These are phyloP conservation scores for Perccottus glenii DNA, from an alignment of 2,113 vertebrate genomes.

Conservation along the genomic window DNA sequence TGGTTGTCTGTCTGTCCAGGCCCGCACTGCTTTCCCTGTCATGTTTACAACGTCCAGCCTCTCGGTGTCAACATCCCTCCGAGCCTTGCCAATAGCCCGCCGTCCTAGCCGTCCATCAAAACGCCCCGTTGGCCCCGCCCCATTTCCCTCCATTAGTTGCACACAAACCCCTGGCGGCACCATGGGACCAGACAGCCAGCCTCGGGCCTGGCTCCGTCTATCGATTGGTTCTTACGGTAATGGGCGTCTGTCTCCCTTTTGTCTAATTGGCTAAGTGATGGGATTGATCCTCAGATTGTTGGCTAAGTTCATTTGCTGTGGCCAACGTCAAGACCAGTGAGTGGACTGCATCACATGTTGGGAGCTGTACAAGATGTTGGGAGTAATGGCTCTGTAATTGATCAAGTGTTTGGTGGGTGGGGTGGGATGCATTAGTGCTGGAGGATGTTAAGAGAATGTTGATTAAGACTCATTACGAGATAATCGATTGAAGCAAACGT, in stretches of 20 bases:
- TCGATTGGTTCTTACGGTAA: slow-evolving; percentile 79
- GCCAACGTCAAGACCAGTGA: slow-evolving; percentile 54
- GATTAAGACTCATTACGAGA: slow-evolving; percentile 69
- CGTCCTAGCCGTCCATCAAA: slow-evolving; percentile 50
- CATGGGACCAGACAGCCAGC: slow-evolving; percentile 65
- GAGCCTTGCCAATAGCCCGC: slow-evolving; percentile 25
- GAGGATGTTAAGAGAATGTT: slow-evolving; percentile 70
- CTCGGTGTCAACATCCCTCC: slow-evolving; percentile 26
- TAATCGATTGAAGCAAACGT: slow-evolving; percentile 51
- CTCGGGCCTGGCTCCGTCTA: slow-evolving; percentile 74
- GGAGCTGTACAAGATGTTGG: slow-evolving; percentile 51
- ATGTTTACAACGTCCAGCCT: slow-evolving; percentile 50
- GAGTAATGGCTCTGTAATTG: slow-evolving; percentile 75
- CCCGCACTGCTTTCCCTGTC: slow-evolving; percentile 34
- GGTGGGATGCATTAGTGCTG: slow-evolving; percentile 67
- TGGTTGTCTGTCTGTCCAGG: slow-evolving; percentile 28
- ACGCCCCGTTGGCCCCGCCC: slow-evolving; percentile 24
- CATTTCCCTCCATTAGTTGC: slow-evolving; percentile 59
- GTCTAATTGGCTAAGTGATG: slow-evolving; percentile 84
- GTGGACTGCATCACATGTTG: slow-evolving; percentile 54
- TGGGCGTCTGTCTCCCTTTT: slow-evolving; percentile 79
- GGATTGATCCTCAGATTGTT: slow-evolving; percentile 80
- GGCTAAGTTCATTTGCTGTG: slow-evolving; percentile 74
- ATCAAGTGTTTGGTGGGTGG: slow-evolving; percentile 64
- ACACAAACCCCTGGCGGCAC: slow-evolving; percentile 60